phyloP scores from a whole-genome alignment of 1,140 invertebrate genomes.

The Teleogryllus occipitalis region DNA sequence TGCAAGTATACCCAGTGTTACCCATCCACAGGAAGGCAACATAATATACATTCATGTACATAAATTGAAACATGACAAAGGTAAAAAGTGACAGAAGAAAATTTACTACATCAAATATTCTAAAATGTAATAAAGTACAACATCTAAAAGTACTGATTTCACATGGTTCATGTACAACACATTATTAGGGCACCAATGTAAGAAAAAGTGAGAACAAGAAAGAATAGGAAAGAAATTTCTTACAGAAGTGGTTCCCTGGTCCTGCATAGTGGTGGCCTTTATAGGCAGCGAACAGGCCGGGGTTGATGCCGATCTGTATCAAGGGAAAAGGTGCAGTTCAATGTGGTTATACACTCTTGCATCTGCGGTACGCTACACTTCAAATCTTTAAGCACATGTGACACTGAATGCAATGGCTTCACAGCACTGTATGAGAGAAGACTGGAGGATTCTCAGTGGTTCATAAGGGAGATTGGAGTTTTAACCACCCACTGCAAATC shows the following conservation, averaged over 20 bases:
- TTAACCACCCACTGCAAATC: too few relatives aligned
- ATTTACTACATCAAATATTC: not conserved
- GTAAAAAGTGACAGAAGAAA: not conserved
- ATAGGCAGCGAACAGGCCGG: conserved; percentile 91
- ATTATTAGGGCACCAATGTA: conserved; percentile 1
- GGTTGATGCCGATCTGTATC: conserved; percentile 91
- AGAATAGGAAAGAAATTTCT: conserved; percentile 32
- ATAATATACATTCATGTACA: not conserved
- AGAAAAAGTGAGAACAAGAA: not conserved
- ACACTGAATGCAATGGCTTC: not conserved
- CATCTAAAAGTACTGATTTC: not conserved
- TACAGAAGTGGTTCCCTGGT: conserved; percentile 96
- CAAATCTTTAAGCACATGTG: not conserved
- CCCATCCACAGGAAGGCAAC: not conserved
- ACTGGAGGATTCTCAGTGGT: too few relatives aligned
- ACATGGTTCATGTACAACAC: not conserved
- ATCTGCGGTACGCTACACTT: not conserved
- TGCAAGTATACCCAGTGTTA: not conserved
- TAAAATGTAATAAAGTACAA: not conserved
- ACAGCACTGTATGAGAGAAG: not conserved
- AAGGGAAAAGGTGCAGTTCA: conserved; percentile 16
- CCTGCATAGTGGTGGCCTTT: conserved; percentile 98
- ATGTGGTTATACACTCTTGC: not conserved
- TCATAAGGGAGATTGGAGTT: too few relatives aligned
- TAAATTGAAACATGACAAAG: not conserved